Base-by-base conservation (phyloP, 1,140 invertebrate genomes). In the Zeugodacus cucurbitae region DNA sequence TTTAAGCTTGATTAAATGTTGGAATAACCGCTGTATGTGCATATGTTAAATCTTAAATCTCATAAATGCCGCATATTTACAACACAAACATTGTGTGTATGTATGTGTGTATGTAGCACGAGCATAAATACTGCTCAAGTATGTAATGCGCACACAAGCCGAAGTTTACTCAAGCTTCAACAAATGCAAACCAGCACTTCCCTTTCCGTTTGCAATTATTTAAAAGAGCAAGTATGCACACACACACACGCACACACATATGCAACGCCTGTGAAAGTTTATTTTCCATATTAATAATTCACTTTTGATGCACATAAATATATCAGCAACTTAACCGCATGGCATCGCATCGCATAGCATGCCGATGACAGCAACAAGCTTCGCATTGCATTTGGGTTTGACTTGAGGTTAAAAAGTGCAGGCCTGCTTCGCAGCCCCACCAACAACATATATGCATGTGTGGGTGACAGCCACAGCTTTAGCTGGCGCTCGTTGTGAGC, bases 201-300 rank as follows among this genome's bases (percentile, higher is more conserved):
- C 41, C 26, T 44, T 82, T 82, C 74, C 22, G 74, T 82, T 82
- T 82, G 74, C 74, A 82, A 82, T 82, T 82, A 82, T 48, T 41
- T 41, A 41, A n/a, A n/a, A 29, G 70, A 7, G 11, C 74, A 82
- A 48, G 44, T 14, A 82, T 7, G 5, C 0, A 11, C 8, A 82
- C 74, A 82, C 22, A 82, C 11, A 74, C 0, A 74, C 8, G 64
- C 29, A 74, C 37, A 41, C 17, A 74, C 70, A 74, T 29, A n/a
- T n/a, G n/a, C n/a, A n/a, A n/a, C n/a, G n/a, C n/a, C n/a, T n/a
- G n/a, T 7, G 34, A 37, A 74, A 74, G 67, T 74, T 74, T 41
- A 32, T 22, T 74, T 34, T 41, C 17, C 20, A 22, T 74, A 74
- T 74, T 74, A 74, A 74, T 74, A 74, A 74, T 74, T 37, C 67